These are phyloP conservation scores for Myripristis murdjan DNA, from an alignment of 2,797 vertebrate species.

Conservation along the genomic window DNA sequence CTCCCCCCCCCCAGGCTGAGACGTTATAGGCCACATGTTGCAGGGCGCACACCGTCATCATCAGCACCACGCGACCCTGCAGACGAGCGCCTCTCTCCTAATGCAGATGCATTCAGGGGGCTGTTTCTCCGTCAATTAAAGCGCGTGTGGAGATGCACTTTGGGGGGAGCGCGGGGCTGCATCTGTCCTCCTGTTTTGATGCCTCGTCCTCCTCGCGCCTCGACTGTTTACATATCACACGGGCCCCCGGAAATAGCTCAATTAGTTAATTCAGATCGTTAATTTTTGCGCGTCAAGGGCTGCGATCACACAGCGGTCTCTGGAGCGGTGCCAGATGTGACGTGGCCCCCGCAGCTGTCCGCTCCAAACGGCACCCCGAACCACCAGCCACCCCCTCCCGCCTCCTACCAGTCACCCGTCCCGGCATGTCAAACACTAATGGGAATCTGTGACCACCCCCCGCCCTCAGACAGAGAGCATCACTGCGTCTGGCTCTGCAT, in stretches of 20 bases:
- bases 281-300: slow-evolving; percentile 70
- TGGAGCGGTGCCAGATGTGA: slow-evolving; percentile 69
- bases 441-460: slow-evolving; percentile 74
- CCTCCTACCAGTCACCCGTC: slow-evolving; percentile 5
- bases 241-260: slow-evolving; percentile 67
- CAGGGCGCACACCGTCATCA: slow-evolving; percentile 56
- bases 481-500: slow-evolving; percentile 72
- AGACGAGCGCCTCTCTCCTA: slow-evolving; percentile 52
- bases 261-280: slow-evolving; percentile 75
- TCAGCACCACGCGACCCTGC: slow-evolving; percentile 38
- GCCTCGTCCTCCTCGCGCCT: slow-evolving; percentile 46
- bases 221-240: slow-evolving; percentile 69
- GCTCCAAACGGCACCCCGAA: slow-evolving; percentile 30
- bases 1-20: slow-evolving; percentile 64
- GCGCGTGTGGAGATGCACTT: slow-evolving; percentile 67
- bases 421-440: slow-evolving; percentile 63
- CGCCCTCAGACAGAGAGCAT: slow-evolving; percentile 76
- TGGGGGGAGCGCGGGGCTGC: slow-evolving; percentile 62
- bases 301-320: slow-evolving; percentile 61
- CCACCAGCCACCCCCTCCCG: slow-evolving; percentile 8
- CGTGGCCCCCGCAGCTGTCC: slow-evolving; percentile 66
- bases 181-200: slow-evolving; percentile 73
- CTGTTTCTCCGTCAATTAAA: slow-evolving; percentile 53
- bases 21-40: slow-evolving; percentile 73
- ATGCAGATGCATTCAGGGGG: slow-evolving; percentile 64